Percentiles rank a stretch among this genome's conserved stretches.
Evolutionary conservation across 1,140 invertebrate genomes (phyloP).

Genomic region (Luehdorfia chinensis): DNA sequence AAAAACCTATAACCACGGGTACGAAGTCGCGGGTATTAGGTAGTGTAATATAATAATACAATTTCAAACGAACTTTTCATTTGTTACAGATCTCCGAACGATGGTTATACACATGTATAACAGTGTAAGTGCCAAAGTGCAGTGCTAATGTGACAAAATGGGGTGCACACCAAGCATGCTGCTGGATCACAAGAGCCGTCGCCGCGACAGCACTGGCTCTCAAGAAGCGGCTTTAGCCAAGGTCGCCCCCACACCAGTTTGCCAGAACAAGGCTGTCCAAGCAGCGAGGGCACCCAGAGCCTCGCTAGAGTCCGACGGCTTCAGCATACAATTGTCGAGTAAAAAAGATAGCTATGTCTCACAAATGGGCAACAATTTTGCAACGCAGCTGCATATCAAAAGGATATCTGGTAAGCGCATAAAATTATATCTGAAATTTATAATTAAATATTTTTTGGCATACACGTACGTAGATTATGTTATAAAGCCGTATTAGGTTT

Average conservation of each 20-base stretch:
- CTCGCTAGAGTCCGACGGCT: conserved; percentile 66
- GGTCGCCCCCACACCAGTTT: conserved; percentile 54
- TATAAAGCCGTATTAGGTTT: no score
- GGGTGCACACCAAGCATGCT: conserved; percentile 76
- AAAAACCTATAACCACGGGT: no score
- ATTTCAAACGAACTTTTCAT: no score
- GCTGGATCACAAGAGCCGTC: conserved; percentile 70
- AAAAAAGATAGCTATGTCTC: conserved; percentile 74
- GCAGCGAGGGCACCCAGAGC: conserved; percentile 61
- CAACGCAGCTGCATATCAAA: conserved; percentile 74
- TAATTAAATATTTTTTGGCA: no score
- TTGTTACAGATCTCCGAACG: conserved; percentile 47
- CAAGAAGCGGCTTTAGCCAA: conserved; percentile 64
- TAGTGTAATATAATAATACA: no score
- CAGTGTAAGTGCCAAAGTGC: conserved; percentile 66
- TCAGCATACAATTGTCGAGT: conserved; percentile 67
- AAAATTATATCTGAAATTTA: no score
- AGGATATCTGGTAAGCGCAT: conserved; percentile 69
- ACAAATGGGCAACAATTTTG: conserved; percentile 75
- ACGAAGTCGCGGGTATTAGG: no score
- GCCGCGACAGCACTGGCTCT: conserved; percentile 67
- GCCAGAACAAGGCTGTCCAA: conserved; percentile 62
- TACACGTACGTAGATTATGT: no score
- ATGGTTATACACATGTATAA: conserved; percentile 37
- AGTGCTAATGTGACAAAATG: conserved; percentile 62